Conservation (phyloP, 2,113 vertebrate genomes). For the Odontophorus gujanensis region DNA sequence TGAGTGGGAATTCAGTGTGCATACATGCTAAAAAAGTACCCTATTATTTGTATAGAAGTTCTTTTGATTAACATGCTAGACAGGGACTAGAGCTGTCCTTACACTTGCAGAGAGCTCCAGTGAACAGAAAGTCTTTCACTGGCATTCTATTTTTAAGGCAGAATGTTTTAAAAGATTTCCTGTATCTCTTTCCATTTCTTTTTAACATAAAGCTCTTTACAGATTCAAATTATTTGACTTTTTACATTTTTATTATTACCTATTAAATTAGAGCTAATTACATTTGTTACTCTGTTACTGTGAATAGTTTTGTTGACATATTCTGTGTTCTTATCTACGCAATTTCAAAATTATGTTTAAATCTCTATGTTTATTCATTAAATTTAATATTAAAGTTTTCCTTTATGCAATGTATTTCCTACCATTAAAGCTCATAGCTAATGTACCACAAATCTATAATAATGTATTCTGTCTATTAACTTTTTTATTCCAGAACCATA, state of each 20-base stretch:
- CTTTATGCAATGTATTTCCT: background rate
- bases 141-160: background rate
- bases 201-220: background rate
- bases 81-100: background rate
- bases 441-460: background rate
- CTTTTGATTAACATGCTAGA: conserved; percentile 17
- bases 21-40: background rate
- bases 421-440: background rate
- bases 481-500: background rate
- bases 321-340: background rate
- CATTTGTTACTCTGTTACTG: background rate
- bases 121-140: conserved; percentile 8
- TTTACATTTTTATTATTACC: background rate
- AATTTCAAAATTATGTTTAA: background rate
- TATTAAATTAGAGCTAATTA: conserved; percentile 7
- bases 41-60: background rate
- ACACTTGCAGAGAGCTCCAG: background rate
- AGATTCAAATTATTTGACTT: background rate
- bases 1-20: background rate
- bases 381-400: background rate
- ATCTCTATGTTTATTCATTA: background rate
- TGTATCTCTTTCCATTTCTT: background rate
- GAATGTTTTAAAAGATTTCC: background rate
- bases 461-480: background rate
- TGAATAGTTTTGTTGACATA: background rate